Conservation (phyloP, 2,888 invertebrate species). For the Andrena haemorrhoa region DNA sequence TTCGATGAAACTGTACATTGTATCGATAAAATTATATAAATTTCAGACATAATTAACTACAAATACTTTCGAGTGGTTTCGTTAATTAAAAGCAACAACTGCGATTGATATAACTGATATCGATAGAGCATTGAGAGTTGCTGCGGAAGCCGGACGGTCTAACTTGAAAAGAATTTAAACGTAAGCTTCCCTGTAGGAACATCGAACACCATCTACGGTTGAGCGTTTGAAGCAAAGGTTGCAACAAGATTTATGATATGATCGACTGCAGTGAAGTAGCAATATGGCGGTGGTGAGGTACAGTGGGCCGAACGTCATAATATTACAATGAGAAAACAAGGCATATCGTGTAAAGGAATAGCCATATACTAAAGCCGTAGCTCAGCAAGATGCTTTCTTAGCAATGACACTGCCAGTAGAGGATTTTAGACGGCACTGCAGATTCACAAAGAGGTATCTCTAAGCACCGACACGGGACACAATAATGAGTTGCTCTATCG, state of each 20-base stretch:
- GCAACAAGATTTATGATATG: slow-evolving; percentile 40
- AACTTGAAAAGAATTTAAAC: background rate
- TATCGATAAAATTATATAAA: too few relatives aligned
- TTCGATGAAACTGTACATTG: too few relatives aligned
- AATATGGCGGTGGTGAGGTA: slow-evolving; percentile 69
- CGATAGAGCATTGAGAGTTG: too few relatives aligned
- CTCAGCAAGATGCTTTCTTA: slow-evolving; percentile 45
- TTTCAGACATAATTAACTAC: too few relatives aligned
- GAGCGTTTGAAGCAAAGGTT: background rate
- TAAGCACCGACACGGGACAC: slow-evolving; percentile 31
- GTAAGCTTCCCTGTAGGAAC: background rate
- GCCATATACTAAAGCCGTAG: slow-evolving; percentile 38
- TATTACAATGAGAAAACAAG: slow-evolving; percentile 68
- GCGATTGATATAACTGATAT: too few relatives aligned
- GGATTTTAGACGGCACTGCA: slow-evolving; percentile 25
- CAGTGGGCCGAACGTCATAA: slow-evolving; percentile 68
- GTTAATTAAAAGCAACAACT: too few relatives aligned
- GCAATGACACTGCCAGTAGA: slow-evolving; percentile 53
- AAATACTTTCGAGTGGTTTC: too few relatives aligned
- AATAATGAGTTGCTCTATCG: slow-evolving; percentile 50
- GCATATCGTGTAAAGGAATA: slow-evolving; percentile 45
- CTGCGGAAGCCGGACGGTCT: background rate
- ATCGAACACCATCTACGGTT: slow-evolving; percentile 35
- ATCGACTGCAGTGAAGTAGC: slow-evolving; percentile 63
- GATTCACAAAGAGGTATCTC: slow-evolving; percentile 37